Base-by-base conservation (phyloP, 2,888 invertebrate genomes). In the Patella depressa region DNA sequence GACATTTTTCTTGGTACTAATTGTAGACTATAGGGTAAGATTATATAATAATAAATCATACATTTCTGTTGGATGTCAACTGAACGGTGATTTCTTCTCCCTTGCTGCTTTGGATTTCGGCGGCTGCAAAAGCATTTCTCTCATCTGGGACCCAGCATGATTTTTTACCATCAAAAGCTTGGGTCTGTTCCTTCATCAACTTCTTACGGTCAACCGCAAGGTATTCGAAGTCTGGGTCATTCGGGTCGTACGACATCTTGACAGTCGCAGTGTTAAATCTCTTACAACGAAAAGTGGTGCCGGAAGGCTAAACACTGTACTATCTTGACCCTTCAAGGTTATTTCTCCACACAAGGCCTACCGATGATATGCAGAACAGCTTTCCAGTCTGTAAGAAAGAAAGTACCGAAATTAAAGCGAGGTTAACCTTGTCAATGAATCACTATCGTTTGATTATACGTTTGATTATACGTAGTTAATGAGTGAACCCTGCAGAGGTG, bases 111-210 rank as follows among this genome's bases (percentile, higher is more conserved):
- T 96, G 96, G 93, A 99, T 99, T 93, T 98, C 98, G 92, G 98
- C 99, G 93, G 97, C 95, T 89, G 98, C 92, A 94, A 96, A 99
- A 91, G 99, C 98, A 91, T 99, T 98, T 93, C 98, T 98, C 90
- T 97, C 97, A 93, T 97, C 96, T 90, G 98, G 98, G 87, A 99
- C 96, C 99, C 99, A 99, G 94, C 98, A 98, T 92, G 97, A 96
- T 94, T 99, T 99, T 94, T 99, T 99, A 82, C 89, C 89, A 78
- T 91, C 91, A 80, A 89, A 90, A 53, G 89, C 79, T 78, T 86
- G 84, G 53, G 87, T 85, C 83, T 88, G 88, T 79, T 90, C 88
- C 79, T 86, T 87, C 87, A 90, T 77, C 82, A 90, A 45, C 85
- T 88, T 88, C 87, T 91, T 90, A 71, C 87, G 84, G 84, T 90